These are phyloP conservation scores for Subacronicta megacephala DNA, from an alignment of 2,888 invertebrate genomes.

Conservation along the genomic window DNA sequence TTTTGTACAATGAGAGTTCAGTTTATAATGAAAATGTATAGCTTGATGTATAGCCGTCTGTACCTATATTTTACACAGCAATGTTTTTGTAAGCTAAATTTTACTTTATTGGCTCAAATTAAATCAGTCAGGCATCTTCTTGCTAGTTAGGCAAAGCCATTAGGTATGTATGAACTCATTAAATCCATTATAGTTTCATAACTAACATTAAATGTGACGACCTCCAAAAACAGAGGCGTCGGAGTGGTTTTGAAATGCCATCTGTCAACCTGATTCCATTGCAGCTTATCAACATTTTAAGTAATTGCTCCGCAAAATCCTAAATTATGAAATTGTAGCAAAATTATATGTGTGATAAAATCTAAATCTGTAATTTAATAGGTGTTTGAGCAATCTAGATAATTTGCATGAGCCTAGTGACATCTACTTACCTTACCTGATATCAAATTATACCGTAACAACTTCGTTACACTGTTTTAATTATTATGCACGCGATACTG, in stretches of 20 bases:
- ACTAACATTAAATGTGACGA: not conserved
- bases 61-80: too few species aligned
- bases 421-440: constrained; percentile 29
- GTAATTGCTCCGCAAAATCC: constrained; percentile 10
- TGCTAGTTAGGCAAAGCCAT: too few species aligned
- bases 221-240: not conserved
- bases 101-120: too few species aligned
- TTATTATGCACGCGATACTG: constrained; percentile 35
- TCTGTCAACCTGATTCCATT: not conserved
- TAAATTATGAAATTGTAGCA: constrained; percentile 42
- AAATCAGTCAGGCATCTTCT: too few species aligned
- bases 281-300: constrained; percentile 16
- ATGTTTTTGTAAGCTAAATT: too few species aligned
- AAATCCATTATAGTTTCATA: not conserved
- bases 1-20: too few species aligned
- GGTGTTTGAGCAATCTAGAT: constrained; percentile 47
- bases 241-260: not conserved
- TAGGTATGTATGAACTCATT: not conserved
- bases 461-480: constrained; percentile 31
- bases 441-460: constrained; percentile 35
- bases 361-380: constrained; percentile 50
- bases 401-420: constrained; percentile 41
- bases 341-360: constrained; percentile 49
- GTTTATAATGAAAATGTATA: too few species aligned
- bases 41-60: too few species aligned